Conservation (phyloP, 2,888 invertebrate species). For the Zaprionus obscuricornis region DNA sequence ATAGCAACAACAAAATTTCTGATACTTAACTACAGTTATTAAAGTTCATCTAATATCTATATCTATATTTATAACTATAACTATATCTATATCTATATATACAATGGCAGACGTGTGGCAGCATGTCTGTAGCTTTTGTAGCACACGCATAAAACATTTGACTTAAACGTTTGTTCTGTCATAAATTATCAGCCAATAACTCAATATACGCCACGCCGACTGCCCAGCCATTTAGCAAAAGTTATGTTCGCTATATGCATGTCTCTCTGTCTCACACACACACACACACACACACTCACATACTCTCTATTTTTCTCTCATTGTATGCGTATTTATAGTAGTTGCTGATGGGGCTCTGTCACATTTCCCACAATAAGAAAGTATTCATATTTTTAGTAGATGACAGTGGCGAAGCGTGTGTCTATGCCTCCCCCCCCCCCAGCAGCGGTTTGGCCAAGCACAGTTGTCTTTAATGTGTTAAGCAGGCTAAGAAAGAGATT, state of each 20-base stretch:
- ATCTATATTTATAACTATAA: too few relatives aligned
- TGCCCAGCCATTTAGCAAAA: slow-evolving; percentile 54
- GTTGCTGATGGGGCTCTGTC: slow-evolving; percentile 27
- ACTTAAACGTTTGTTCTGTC: slow-evolving; percentile 47
- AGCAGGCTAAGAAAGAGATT: background rate
- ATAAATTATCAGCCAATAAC: slow-evolving; percentile 61
- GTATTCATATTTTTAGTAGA: too few relatives aligned
- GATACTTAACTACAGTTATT: too few relatives aligned
- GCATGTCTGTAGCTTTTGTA: slow-evolving; percentile 4
- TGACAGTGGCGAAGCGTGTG: slow-evolving; percentile 21
- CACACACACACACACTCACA: slow-evolving; percentile 16
- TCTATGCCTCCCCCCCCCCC: slow-evolving; percentile 1
- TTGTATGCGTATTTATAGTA: slow-evolving; percentile 55
- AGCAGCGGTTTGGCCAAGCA: slow-evolving; percentile 26
- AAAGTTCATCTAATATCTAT: too few relatives aligned
- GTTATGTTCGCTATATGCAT: slow-evolving; percentile 36
- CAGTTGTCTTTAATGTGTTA: slow-evolving; percentile 37
- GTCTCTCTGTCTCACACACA: slow-evolving; percentile 5
- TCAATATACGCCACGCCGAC: slow-evolving; percentile 45
- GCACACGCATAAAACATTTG: background rate
- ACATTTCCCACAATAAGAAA: slow-evolving; percentile 18
- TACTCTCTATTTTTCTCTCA: slow-evolving; percentile 18
- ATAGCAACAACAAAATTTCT: too few relatives aligned
- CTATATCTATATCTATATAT: slow-evolving; percentile 4
- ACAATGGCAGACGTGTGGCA: slow-evolving; percentile 15